Percentiles rank a stretch among this genome's conserved stretches.
phyloP scores from a whole-genome alignment of 2,113 vertebrate species.

The Larimichthys crocea region DNA sequence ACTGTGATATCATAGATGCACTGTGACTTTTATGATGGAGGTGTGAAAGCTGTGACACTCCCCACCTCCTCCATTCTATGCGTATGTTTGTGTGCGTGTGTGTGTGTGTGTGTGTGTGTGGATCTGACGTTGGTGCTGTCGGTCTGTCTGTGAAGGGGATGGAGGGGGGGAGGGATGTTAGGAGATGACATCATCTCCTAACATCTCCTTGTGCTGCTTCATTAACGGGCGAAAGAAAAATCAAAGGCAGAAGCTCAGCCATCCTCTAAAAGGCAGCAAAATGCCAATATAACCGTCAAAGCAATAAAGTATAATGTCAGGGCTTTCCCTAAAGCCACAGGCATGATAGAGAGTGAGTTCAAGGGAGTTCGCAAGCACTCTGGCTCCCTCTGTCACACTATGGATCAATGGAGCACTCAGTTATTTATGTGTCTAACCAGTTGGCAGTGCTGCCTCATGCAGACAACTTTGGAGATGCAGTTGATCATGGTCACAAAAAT shows the following conservation, averaged over 20 bases:
- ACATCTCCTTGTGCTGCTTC: conserved; percentile 72
- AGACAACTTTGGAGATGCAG: conserved; percentile 67
- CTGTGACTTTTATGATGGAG: conserved; percentile 76
- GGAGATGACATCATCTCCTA: conserved; percentile 76
- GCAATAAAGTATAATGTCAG: conserved; percentile 79
- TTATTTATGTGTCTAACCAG: conserved; percentile 76
- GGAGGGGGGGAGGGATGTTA: conserved; percentile 54
- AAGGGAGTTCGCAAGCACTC: conserved; percentile 73
- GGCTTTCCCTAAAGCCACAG: conserved; percentile 73
- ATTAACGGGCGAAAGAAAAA: conserved; percentile 70
- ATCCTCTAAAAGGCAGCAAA: conserved; percentile 78
- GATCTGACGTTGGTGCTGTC: conserved; percentile 45
- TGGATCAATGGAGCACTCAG: conserved; percentile 78
- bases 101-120: conserved; percentile 41
- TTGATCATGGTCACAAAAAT: conserved; percentile 73
- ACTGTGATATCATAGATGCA: conserved; percentile 72
- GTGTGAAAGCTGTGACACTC: conserved; percentile 72
- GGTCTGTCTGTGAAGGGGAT: conserved; percentile 49
- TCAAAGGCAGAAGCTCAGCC: conserved; percentile 71
- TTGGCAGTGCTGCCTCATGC: conserved; percentile 67
- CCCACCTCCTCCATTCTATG: conserved; percentile 56
- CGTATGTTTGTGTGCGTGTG: conserved; percentile 38
- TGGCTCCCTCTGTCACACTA: conserved; percentile 70
- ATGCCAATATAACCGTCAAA: conserved; percentile 78
- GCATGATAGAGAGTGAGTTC: conserved; percentile 71